Base-by-base conservation (phyloP, 1,140 invertebrate genomes). In the Centruroides sculpturatus region DNA sequence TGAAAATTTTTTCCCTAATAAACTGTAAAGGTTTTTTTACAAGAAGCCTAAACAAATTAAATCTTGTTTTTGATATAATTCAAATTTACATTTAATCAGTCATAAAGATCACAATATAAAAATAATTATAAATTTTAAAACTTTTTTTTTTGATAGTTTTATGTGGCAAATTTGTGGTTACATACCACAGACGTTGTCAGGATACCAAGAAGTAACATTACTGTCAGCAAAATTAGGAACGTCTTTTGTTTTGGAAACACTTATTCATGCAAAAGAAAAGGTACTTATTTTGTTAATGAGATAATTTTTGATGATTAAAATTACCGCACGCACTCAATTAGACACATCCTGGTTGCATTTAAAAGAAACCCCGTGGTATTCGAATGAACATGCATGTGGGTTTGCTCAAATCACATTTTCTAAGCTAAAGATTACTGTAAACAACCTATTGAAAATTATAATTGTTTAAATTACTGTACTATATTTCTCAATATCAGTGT, bases 251-350 rank as follows among this genome's bases (percentile, higher is more conserved):
- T 85, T 96, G 59, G 92, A 96, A 76, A 95, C 91, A 0, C 90
- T 95, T 66, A 95, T 97, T 72, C 92, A 96, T 73, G 89, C 92
- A 23, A 95, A 95, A 75, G 92, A 97, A 75, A 95, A 95, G 80
- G 85, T 86, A 73, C n/a, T 66, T 47, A 61, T 47, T 23, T 23
- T 23, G 23, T 23, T 23, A 23, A 23, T 23, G 23, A 23, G 23
- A 1, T 23, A 23, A 23, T 23, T 23, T 23, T 23, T 23, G 23
- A 23, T 23, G 23, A 1, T 23, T 23, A 23, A 23, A 23, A 23
- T 23, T 23, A 23, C 23, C 23, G 23, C 23, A 36, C 23, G 51
- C 11, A 55, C n/a, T 48, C 34, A 2, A 34, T n/a, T 59, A 8
- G 58, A 59, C 34, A 59, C 12, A 23, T 60, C 3, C 55, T 59